Evolutionary conservation across 2,797 vertebrate species (phyloP).

Genomic region (Rhinatrema bivittatum): DNA sequence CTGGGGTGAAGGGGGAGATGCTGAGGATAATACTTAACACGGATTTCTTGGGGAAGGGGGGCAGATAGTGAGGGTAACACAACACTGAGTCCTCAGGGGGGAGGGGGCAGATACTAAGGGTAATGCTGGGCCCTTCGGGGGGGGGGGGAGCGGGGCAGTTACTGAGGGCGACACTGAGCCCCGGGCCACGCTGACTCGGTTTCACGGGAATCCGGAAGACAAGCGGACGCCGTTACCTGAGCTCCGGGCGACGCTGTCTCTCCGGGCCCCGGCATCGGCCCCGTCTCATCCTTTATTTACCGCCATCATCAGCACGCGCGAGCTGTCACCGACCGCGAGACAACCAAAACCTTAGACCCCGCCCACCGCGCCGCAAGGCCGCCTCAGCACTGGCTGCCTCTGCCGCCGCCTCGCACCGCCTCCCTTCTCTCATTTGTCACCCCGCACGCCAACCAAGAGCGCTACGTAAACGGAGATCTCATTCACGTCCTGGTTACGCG

Average conservation of each 20-base stretch:
- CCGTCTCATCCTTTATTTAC: conserved; percentile 61
- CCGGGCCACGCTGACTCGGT: conserved; percentile 4
- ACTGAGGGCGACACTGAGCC: neutral
- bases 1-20: no score
- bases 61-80: neutral
- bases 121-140: neutral
- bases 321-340: conserved; percentile 65
- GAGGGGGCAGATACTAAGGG: neutral
- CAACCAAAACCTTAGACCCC: conserved; percentile 6
- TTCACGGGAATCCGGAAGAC: no score
- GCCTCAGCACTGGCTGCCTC: neutral
- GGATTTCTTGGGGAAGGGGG: no score
- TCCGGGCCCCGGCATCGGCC: conserved; percentile 12
- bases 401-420: neutral
- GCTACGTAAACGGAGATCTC: neutral
- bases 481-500: neutral
- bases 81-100: no score
- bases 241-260: no score
- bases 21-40: no score
- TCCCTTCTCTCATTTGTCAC: neutral
- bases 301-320: conserved; percentile 74
- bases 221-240: no score
- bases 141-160: neutral
- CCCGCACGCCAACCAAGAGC: neutral
- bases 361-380: neutral